Conservation (phyloP, 1,140 invertebrate species). For the Cotesia glomerata region DNA sequence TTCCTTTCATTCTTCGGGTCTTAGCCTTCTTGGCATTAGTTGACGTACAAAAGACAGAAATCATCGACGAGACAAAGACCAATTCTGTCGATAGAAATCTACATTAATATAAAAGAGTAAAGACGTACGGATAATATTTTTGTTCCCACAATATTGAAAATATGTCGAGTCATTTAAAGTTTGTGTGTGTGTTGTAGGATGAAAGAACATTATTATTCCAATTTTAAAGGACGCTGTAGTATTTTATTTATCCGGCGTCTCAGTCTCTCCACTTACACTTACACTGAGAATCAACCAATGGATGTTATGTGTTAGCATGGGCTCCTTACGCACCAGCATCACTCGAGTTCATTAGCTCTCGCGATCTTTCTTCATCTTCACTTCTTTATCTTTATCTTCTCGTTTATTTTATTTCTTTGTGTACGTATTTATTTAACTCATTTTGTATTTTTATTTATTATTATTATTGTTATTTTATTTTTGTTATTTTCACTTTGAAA, state of each 20-base stretch:
- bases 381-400: constrained; percentile 11
- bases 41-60: neutral
- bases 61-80: neutral
- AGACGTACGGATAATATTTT: constrained; percentile 44
- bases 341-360: constrained; percentile 29
- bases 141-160: constrained; percentile 62
- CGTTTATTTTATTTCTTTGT: neutral
- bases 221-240: constrained; percentile 56
- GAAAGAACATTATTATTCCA: constrained; percentile 63
- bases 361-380: constrained; percentile 19
- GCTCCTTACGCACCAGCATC: neutral
- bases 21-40: no score
- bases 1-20: neutral
- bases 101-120: neutral
- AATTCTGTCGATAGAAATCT: neutral
- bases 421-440: neutral
- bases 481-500: constrained; percentile 9
- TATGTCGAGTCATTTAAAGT: constrained; percentile 56
- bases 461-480: neutral
- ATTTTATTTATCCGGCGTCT: constrained; percentile 23
- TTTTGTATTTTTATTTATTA: no score
- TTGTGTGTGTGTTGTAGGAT: constrained; percentile 53
- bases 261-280: neutral
- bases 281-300: neutral
- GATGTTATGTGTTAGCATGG: no score